Base-by-base conservation (phyloP, 2,888 invertebrate genomes). In the Zeuzera pyrina region DNA sequence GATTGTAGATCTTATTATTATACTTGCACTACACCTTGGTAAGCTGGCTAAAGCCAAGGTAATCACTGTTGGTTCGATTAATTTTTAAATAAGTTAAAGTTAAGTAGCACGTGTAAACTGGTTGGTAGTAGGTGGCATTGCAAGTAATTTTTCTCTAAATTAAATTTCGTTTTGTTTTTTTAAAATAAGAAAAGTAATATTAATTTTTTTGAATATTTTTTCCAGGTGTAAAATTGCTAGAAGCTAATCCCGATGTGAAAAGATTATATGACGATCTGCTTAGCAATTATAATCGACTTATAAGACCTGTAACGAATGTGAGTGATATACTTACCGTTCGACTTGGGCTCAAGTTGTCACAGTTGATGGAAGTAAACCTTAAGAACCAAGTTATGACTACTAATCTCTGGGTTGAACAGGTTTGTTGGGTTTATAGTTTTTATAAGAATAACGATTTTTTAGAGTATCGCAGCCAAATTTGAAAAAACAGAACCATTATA, bases 341-440 rank as follows among this genome's bases (percentile, higher is more conserved):
- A 81, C 85, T 99, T 34, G 94, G 97, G 1, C 84, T 98, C 34
- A 95, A 94, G 66, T 74, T 96, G 39, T 94, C 94, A 0, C 95
- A 96, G 69, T 85, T 96, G 24, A 94, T 95, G 72, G 95, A 96
- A 67, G 92, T 93, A 78, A 96, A 95, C 63, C 63, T 96, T 38
- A 94, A 95, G 77, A 95, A 94, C 67, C 95, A 96, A 73, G 93
- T 96, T 39, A 94, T 96, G 94, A 95, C 95, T 1, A 95, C 95
- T 0, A 96, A 95, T 64, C 86, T 96, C 8, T 96, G 95, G 95
- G 94, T 96, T 1, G 93, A 94, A 44, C 95, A 95, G 89, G 94
- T 94, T 62, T 78, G 69, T 45, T n/a, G n/a, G 3, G 10, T 21
- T 21, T 21, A 21, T 21, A 21, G n/a, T n/a, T n/a, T n/a, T n/a